Base-by-base conservation (phyloP, 2,113 vertebrate genomes). In the Oryzias melastigma region DNA sequence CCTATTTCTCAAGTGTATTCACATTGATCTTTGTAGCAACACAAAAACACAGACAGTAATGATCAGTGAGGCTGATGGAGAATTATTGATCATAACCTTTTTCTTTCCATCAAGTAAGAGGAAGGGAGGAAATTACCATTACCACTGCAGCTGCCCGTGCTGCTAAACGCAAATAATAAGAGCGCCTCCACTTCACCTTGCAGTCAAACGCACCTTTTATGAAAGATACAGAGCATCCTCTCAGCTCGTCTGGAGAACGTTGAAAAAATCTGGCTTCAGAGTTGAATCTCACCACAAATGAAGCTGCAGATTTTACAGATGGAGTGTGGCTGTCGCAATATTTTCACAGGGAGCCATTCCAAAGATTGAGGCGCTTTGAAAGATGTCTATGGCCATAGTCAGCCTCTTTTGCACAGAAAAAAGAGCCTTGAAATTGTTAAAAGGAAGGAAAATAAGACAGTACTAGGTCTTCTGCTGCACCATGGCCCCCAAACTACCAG, bases 21-120 rank as follows among this genome's bases (percentile, higher is more conserved):
- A 22, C 61, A 86, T 87, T 72, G 82, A 87, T 87, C 81, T 75
- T 78, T 75, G 29, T 15, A 55, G 58, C 68, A 66, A 56, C 56
- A 68, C 46, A 64, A 77, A 75, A 71, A 58, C 71, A 55, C 29
- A 64, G 5, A 62, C 73, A 72, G 73, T 69, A 71, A 77, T 57
- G 48, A 84, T 62, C 57, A 77, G 68, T 71, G 52, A 58, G 52
- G 20, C 47, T 81, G 80, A 83, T 80, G 77, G 78, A 64, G 45
- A 25, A 77, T 51, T 80, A 83, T 83, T 66, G 79, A 83, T 83
- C 65, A 65, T 29, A 56, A 48, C 45, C 42, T 49, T 76, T 75
- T 75, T 40, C 47, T 71, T 46, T 3, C 14, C 35, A 15, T 43
- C 44, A 41, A 57, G 18, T 51, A 68, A 42, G 20, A 49, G 65